Base-by-base conservation (phyloP, 2,888 invertebrate genomes). In the Cantharis nigra region DNA sequence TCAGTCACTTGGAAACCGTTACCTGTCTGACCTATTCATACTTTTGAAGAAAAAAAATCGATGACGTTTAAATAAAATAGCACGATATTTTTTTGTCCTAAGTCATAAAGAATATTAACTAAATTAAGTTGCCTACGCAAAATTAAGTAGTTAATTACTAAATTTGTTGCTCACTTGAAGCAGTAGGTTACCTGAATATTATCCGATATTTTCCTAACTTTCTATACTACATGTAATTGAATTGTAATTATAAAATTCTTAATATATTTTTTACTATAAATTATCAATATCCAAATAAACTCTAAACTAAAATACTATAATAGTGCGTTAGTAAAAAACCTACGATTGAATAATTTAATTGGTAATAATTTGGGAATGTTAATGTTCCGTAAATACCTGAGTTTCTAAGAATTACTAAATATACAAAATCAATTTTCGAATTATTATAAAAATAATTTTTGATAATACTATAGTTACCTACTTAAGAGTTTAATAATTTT, bases 181-280 rank as follows among this genome's bases (percentile, higher is more conserved):
- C 65, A 67, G 65, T 67, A 67, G 65, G 65, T 67, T 67, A 67
- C 65, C 65, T 67, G 65, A 26, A 67, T 67, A 23, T n/a, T 67
- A 23, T 23, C 23, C 9, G 65, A 67, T 20, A 67, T 67, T 67
- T 64, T 67, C 65, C 26, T 67, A 67, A 67, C 65, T 67, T 67
- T 67, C 65, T 67, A n/a, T n/a, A 65, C 20, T 67, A 64, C 18
- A 26, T 26, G 26, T 9, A 23, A 64, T 11, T 64, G 49, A 49
- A 49, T n/a, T 49, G n/a, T 49, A 49, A 49, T 49, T n/a, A 10
- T n/a, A n/a, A n/a, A 49, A 49, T 49, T 49, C 1, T 49, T 7
- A 7, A 9, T 49, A 49, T n/a, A 13, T 49, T 49, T 49, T 7
- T 49, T 20, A 20, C 16, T n/a, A 18, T 18, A 18, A 2, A 49